Evolutionary conservation across 2,888 invertebrate genomes (phyloP), one percentile per base, ranked within the genome.

Genomic region (Helicoverpa assulta): DNA sequence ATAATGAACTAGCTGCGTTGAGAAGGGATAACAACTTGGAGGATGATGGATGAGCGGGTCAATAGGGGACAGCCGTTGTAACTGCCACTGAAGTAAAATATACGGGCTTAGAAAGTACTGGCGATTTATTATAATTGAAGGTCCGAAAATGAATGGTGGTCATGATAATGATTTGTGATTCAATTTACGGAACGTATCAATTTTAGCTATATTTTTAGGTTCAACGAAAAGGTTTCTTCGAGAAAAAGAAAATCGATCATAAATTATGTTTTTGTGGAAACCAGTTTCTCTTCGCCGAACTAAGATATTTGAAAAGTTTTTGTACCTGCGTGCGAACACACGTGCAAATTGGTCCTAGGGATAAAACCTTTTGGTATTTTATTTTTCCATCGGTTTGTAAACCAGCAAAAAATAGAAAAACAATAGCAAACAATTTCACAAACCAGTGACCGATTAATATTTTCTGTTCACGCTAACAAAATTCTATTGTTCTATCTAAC

Each of bases 1-100:
- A 60, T 81, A 77, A 78, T 78, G 67, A 78, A 78, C 67, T 67
- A 58, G 12, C 53, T 16, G 14, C 40, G 57, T 64, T 72, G 82
- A 78, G 82, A 81, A 78, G 62, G 76, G 81, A 77, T 71, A 81
- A 78, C 56, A 81, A 60, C 73, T 81, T 69, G 51, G 40, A 67
- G 67, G 21, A 84, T 81, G 81, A 81, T 84, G 72, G 84, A 81
- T 81, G 81, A 79, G 61, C 59, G 58, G 82, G 84, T 81, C 81
- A 82, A 79, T 72, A 75, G 76, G 70, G 67, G 82, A 70, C 67
- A n/a, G n/a, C 21, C 51, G 72, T 21, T 58, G 26, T n/a, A 51
- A 50, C 65, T 63, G 65, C 73, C 50, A 54, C 54, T 78, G 78
- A 52, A 63, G 72, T 52, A 29, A 59, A 60, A 54, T 64, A 80